Conservation (phyloP, 1,140 invertebrate species). For the Cherax quadricarinatus region DNA sequence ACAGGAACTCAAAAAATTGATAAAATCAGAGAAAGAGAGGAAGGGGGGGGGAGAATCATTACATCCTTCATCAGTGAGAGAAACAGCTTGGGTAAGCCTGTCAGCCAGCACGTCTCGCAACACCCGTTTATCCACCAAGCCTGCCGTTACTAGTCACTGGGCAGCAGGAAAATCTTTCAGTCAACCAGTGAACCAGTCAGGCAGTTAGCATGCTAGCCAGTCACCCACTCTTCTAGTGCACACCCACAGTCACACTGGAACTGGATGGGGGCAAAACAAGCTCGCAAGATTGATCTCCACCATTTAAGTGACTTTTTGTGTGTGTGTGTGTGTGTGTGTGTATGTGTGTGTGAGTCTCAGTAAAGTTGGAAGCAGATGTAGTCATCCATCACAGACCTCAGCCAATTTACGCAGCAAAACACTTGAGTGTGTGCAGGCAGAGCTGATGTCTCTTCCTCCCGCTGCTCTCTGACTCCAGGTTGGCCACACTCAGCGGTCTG, state of each 20-base stretch:
- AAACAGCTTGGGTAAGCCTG: background rate
- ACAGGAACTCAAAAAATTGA: background rate
- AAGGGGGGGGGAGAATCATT: background rate
- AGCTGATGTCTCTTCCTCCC: background rate
- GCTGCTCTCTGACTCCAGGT: background rate
- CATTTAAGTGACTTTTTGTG: background rate
- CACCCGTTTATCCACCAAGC: too few species aligned
- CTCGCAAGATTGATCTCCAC: background rate
- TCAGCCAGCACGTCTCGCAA: background rate
- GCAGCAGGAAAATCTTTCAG: background rate
- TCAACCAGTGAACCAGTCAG: background rate
- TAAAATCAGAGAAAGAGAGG: background rate
- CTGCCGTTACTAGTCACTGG: too few species aligned
- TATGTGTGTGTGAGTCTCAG: background rate
- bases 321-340: background rate
- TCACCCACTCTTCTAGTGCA: background rate
- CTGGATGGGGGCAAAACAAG: background rate
- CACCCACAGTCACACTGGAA: background rate
- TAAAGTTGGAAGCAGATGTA: conserved; percentile 18
- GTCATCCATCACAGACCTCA: conserved; percentile 5
- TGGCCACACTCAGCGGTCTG: background rate
- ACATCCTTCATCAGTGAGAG: too few species aligned
- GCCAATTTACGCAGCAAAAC: conserved; percentile 15
- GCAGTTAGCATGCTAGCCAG: background rate
- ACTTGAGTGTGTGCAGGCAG: background rate